Base-by-base conservation (phyloP, 1,140 invertebrate species). In the Pygmarrhopalites habei region DNA sequence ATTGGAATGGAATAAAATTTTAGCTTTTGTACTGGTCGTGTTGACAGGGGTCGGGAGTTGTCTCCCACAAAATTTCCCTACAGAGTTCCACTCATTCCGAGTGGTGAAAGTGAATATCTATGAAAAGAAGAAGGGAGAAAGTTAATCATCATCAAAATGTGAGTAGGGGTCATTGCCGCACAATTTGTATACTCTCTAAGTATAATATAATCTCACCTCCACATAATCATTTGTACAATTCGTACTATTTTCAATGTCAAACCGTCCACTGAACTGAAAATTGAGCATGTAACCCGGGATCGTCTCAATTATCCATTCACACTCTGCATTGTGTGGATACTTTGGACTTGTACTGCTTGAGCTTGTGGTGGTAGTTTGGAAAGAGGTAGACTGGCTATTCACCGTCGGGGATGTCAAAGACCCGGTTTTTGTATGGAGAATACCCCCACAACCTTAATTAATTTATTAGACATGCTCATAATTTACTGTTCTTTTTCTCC, bases 171-270 rank as follows among this genome's bases (percentile, higher is more conserved):
- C n/a, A n/a, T n/a, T n/a, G n/a, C n/a, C n/a, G n/a, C n/a, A n/a
- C n/a, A n/a, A n/a, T n/a, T n/a, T n/a, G n/a, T n/a, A n/a, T n/a
- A n/a, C n/a, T n/a, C n/a, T n/a, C n/a, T n/a, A n/a, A n/a, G n/a
- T n/a, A n/a, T n/a, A n/a, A n/a, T n/a, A n/a, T n/a, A 7, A 5
- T 67, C 67, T 68, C 71, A 87, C 84, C 79, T 88, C 77, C 29
- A 92, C 73, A 74, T 81, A 92, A 78, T 96, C 92, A 74, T 89
- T 89, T 1, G 75, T 77, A 72, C 92, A 96, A 68, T 83, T 81
- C 0, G 64, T 17, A 62, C 79, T 83, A 19, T 80, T 79, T 79
- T 93, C 88, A 17, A 94, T 74, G 65, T 83, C 82, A 75, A 92
- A 93, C 62, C 89, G 76, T 1, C 82, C 79, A 1, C 79, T 62